These are phyloP conservation scores for Planococcus citri DNA, from an alignment of 1,140 invertebrate species.

Conservation along the genomic window DNA sequence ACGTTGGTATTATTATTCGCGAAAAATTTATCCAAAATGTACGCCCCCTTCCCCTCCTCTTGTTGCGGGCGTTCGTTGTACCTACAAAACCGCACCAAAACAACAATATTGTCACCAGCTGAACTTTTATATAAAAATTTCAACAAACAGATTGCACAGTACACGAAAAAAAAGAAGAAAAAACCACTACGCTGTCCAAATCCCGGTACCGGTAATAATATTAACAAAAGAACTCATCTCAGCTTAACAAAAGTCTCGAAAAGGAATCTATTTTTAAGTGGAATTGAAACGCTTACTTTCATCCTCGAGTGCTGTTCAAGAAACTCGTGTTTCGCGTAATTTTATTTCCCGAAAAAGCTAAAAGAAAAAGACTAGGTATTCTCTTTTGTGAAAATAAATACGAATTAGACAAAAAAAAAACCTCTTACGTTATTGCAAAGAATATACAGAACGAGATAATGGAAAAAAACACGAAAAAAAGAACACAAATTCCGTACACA, in stretches of 20 bases:
- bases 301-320: background rate
- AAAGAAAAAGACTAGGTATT: background rate
- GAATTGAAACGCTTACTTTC: slow-evolving; percentile 17
- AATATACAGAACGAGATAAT: background rate
- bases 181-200: background rate
- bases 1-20: too few species aligned
- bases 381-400: slow-evolving; percentile 8
- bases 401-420: background rate
- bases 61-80: too few species aligned
- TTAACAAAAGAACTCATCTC: slow-evolving; percentile 12
- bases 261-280: slow-evolving; percentile 12
- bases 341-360: background rate
- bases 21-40: too few species aligned
- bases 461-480: background rate
- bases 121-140: background rate
- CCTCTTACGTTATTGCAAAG: background rate
- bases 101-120: background rate
- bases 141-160: too few species aligned
- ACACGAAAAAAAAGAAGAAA: too few species aligned
- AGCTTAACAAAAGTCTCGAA: background rate
- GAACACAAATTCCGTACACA: background rate
- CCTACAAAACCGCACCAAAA: background rate
- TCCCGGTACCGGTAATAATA: background rate
- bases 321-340: background rate
- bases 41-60: too few species aligned